Percentiles rank a stretch among this genome's conserved stretches.
These are phyloP conservation scores for Coboldia fuscipes DNA, from an alignment of 1,140 invertebrate genomes.

Conservation along the genomic window DNA sequence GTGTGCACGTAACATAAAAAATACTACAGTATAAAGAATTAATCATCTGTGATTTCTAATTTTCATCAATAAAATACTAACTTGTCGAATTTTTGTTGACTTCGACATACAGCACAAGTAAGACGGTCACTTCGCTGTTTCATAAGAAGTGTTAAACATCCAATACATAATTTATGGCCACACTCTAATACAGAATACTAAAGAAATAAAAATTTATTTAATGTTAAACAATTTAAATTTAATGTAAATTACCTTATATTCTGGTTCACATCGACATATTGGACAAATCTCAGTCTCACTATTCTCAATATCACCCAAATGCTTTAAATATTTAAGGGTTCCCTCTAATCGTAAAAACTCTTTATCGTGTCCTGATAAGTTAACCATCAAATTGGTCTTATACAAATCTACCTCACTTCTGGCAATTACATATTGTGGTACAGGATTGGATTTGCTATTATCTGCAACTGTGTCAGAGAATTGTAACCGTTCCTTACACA, in stretches of 20 bases:
- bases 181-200: conserved; percentile 18
- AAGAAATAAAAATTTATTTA: neutral
- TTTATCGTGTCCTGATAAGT: neutral
- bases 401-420: conserved; percentile 5
- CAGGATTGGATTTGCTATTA: conserved; percentile 9
- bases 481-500: conserved; percentile 44
- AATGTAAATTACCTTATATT: conserved; percentile 7
- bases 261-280: conserved; percentile 30
- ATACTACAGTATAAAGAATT: conserved; percentile 7
- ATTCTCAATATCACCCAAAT: conserved; percentile 15
- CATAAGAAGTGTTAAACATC: conserved; percentile 10
- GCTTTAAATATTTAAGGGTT: conserved; percentile 15
- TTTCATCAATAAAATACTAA: too few species aligned
- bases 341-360: conserved; percentile 7
- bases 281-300: conserved; percentile 38
- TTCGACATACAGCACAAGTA: conserved; percentile 42
- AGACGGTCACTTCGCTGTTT: neutral
- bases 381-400: neutral
- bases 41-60: too few species aligned
- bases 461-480: conserved; percentile 24
- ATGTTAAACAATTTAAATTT: neutral
- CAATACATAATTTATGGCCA: conserved; percentile 15
- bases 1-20: conserved; percentile 13
- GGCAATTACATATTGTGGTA: conserved; percentile 7
- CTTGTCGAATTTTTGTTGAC: conserved; percentile 20